These are phyloP conservation scores for Glossophaga mutica DNA, from an alignment of 2,797 vertebrate species.

Conservation along the genomic window DNA sequence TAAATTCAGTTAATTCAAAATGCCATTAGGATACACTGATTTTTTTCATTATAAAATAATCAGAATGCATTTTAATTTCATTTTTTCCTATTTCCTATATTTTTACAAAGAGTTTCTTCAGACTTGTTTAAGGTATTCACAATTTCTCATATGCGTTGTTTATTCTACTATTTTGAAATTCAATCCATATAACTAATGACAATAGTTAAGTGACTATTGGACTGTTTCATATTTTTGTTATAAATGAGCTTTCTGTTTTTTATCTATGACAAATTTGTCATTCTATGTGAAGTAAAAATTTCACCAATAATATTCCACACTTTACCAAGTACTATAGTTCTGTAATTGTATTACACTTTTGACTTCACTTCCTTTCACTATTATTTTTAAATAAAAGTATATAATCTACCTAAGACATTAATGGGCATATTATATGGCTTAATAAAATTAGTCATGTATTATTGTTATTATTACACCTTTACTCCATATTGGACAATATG, in stretches of 20 bases:
- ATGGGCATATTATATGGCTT: not conserved
- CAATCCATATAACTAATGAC: not conserved
- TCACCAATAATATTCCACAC: not conserved
- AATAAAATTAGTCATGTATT: not conserved
- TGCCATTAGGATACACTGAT: not conserved
- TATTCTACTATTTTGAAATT: not conserved
- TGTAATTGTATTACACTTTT: not conserved
- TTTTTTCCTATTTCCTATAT: not conserved
- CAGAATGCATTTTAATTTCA: not conserved
- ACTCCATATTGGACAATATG: not conserved
- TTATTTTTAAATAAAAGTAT: not conserved
- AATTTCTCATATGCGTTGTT: not conserved
- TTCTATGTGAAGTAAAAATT: not conserved
- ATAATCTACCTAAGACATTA: not conserved
- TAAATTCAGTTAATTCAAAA: not conserved
- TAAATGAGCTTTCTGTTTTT: not conserved
- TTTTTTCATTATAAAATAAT: not conserved
- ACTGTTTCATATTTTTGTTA: not conserved
- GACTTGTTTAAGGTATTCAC: not conserved
- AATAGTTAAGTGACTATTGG: not conserved
- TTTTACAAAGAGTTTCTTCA: not conserved
- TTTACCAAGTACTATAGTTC: not conserved
- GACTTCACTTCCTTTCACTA: not conserved
- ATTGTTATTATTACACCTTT: not conserved
- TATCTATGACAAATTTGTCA: not conserved